Evolutionary conservation across 2,888 invertebrate species (phyloP).

Genomic region (Diarsia mendica): DNA sequence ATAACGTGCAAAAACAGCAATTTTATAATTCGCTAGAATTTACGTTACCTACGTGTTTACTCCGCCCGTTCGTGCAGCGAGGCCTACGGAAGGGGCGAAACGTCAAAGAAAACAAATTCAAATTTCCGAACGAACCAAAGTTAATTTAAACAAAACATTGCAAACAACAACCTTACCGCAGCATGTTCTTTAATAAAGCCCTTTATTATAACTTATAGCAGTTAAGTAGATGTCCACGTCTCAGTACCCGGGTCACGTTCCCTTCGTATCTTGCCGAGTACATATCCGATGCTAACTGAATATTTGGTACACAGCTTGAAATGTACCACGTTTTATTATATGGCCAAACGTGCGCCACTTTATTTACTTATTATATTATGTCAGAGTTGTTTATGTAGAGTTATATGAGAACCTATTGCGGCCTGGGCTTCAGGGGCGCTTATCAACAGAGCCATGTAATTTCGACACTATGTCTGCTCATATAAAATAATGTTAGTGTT

Average conservation of each 20-base stretch:
- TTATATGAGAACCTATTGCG: conserved; percentile 60
- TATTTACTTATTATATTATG: conserved; percentile 77
- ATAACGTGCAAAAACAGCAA: neutral
- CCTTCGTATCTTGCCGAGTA: conserved; percentile 73
- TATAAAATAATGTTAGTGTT: conserved; percentile 54
- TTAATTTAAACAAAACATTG: conserved; percentile 43
- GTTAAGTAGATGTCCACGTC: conserved; percentile 72
- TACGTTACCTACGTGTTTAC: neutral
- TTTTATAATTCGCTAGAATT: neutral
- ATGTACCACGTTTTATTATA: conserved; percentile 81
- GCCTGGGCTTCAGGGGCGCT: conserved; percentile 39
- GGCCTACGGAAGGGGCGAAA: neutral
- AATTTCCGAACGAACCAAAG: conserved; percentile 14
- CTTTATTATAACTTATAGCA: conserved; percentile 69
- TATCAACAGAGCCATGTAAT: conserved; percentile 59
- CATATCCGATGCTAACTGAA: conserved; percentile 81
- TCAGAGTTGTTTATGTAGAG: conserved; percentile 63
- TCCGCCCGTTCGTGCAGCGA: neutral
- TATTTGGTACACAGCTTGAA: conserved; percentile 81
- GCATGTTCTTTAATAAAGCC: conserved; percentile 63
- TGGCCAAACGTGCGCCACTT: conserved; percentile 76
- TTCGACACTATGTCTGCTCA: conserved; percentile 54
- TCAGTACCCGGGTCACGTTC: conserved; percentile 77
- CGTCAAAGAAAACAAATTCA: conserved; percentile 8
- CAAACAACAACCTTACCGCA: conserved; percentile 28